Percentiles rank a stretch among this genome's conserved stretches.
phyloP scores from a whole-genome alignment of 2,113 vertebrate genomes.

The Egretta garzetta region DNA sequence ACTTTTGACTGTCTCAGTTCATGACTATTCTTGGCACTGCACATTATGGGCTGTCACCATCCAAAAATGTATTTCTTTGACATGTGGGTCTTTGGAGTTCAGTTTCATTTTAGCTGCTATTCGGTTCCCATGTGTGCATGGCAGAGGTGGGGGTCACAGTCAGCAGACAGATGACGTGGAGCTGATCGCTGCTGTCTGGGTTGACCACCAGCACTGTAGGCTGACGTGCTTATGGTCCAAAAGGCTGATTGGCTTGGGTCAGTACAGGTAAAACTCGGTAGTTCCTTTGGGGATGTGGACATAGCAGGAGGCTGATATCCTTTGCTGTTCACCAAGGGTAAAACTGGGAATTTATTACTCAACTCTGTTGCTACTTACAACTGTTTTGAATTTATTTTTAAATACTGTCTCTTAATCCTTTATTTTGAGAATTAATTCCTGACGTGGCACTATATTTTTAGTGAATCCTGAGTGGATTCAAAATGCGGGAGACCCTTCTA shows the following conservation, averaged over 20 bases:
- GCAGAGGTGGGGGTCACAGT: not conserved
- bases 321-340: not conserved
- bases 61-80: not conserved
- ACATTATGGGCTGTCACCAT: accelerated
- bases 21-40: not conserved
- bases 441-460: not conserved
- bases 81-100: not conserved
- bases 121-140: accelerated
- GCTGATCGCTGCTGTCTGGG: accelerated
- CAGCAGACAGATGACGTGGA: accelerated
- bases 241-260: not conserved
- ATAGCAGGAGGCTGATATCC: not conserved
- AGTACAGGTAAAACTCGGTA: not conserved
- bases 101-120: not conserved
- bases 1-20: not conserved
- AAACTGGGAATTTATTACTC: not conserved
- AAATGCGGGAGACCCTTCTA: not conserved
- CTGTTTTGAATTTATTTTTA: not conserved
- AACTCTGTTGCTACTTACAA: not conserved
- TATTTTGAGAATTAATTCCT: not conserved
- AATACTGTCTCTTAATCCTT: not conserved
- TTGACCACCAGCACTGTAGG: not conserved
- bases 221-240: accelerated
- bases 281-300: not conserved
- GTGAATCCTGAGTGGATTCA: not conserved